Percentiles rank a stretch among this genome's conserved stretches.
These are phyloP conservation scores for Thereva nobilitata DNA, from an alignment of 2,888 invertebrate genomes.

Conservation along the genomic window DNA sequence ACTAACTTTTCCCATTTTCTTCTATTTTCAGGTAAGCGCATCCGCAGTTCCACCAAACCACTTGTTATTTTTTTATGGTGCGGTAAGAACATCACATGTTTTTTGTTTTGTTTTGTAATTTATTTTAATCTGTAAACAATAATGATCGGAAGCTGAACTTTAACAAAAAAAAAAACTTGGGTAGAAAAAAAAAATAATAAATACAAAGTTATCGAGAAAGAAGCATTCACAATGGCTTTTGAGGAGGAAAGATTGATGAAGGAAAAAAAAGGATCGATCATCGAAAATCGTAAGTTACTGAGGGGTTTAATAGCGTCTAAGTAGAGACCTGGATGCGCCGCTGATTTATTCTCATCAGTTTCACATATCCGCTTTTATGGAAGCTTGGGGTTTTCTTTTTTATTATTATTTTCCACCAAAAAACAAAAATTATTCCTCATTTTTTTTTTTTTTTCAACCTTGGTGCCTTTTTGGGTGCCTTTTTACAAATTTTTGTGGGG, in stretches of 20 bases:
- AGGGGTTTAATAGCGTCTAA: constrained; percentile 34
- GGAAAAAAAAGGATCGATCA: constrained; percentile 23
- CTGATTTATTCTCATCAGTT: constrained; percentile 33
- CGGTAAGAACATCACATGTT: too few species aligned
- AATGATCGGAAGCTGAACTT: too few species aligned
- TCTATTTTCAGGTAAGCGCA: too few species aligned
- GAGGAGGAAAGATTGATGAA: constrained; percentile 2
- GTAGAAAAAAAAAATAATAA: constrained; percentile 33
- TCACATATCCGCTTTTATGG: constrained; percentile 31
- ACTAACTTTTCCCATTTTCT: too few species aligned
- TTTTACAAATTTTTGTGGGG: constrained; percentile 33
- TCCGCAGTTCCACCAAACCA: too few species aligned
- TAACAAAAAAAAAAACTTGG: too few species aligned
- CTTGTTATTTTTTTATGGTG: too few species aligned
- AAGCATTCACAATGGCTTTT: constrained; percentile 8
- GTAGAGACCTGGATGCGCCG: constrained; percentile 30
- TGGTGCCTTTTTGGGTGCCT: not conserved
- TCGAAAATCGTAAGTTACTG: constrained; percentile 31
- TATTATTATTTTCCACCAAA: too few species aligned
- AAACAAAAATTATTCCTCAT: too few species aligned
- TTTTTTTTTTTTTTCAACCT: too few species aligned
- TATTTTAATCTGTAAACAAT: too few species aligned
- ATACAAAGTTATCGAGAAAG: constrained; percentile 1
- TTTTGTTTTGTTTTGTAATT: too few species aligned
- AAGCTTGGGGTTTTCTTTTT: constrained; percentile 9